Conservation (phyloP, 92 coral and sea anemone genomes). For the Micromussa lordhowensis region DNA sequence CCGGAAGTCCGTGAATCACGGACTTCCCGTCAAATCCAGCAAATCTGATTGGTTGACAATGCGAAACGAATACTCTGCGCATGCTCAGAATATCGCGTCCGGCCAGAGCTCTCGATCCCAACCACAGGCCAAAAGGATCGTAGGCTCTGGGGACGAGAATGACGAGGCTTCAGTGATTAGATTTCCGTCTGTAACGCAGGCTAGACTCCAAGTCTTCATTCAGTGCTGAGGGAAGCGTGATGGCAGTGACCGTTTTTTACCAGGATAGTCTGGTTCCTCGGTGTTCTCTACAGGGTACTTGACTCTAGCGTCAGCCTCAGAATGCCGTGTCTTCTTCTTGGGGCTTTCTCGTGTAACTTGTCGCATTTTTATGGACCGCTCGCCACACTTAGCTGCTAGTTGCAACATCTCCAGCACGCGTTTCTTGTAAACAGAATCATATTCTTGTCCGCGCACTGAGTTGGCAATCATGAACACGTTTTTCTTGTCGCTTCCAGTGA, state of each 20-base stretch:
- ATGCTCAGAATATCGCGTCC: no score
- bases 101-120: no score
- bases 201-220: not conserved
- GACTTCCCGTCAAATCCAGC: no score
- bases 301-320: not conserved
- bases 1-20: no score
- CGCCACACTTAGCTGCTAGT: constrained; percentile 15
- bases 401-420: constrained; percentile 10
- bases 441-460: not conserved
- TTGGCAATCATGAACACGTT: constrained; percentile 25
- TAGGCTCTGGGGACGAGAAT: no score
- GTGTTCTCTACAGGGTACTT: not conserved
- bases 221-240: not conserved
- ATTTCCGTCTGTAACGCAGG: not conserved
- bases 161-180: no score
- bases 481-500: constrained; percentile 11
- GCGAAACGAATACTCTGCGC: no score
- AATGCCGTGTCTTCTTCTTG: not conserved
- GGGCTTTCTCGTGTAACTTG: not conserved
- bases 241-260: not conserved
- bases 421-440: not conserved
- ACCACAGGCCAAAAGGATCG: no score
- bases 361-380: constrained; percentile 14
- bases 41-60: no score
- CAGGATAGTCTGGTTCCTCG: not conserved